These are phyloP conservation scores for Xiphorhynchus elegans DNA, from an alignment of 2,113 vertebrate genomes.

Conservation along the genomic window DNA sequence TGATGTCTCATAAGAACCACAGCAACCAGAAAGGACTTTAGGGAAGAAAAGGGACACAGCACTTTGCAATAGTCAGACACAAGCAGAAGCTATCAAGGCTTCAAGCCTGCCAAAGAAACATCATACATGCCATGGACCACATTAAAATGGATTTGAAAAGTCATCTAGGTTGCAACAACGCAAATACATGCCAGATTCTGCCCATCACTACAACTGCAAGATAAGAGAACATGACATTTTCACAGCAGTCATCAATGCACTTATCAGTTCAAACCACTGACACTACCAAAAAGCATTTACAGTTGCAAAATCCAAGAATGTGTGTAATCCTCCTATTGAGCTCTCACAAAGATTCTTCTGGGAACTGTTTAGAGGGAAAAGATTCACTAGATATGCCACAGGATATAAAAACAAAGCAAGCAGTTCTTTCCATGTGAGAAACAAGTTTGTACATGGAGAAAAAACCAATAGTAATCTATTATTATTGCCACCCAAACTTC, in stretches of 20 bases:
- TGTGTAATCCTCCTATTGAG: conserved; percentile 58
- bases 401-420: conserved; percentile 54
- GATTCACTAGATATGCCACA: conserved; percentile 47
- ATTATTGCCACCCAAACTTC: not conserved
- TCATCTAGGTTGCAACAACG: not conserved
- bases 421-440: conserved; percentile 34
- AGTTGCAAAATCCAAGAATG: conserved; percentile 38
- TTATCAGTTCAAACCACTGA: conserved; percentile 44
- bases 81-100: not conserved
- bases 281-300: conserved; percentile 48
- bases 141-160: not conserved
- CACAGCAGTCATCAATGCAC: conserved; percentile 51
- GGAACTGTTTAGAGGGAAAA: conserved; percentile 36
- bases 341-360: conserved; percentile 54
- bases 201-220: not conserved
- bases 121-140: not conserved
- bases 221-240: conserved; percentile 47
- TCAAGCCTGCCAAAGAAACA: not conserved
- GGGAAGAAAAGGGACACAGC: rapidly evolving
- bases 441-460: not conserved
- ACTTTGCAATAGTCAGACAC: not conserved
- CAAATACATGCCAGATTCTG: not conserved
- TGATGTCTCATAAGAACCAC: not conserved
- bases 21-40: not conserved
- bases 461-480: not conserved